Conservation (phyloP, 1,140 invertebrate species). For the Drosophila biarmipes region DNA sequence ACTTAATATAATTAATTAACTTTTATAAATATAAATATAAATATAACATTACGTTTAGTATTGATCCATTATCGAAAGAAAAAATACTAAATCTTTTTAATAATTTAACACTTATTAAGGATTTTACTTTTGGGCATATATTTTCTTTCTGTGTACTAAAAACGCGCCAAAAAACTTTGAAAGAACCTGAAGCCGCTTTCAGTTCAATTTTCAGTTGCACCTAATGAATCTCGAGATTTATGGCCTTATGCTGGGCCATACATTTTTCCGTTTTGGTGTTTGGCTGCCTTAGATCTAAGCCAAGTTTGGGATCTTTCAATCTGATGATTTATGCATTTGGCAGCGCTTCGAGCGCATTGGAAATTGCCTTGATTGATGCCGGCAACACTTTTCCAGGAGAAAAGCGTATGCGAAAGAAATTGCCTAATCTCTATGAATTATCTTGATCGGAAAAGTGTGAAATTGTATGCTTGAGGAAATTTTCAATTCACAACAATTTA, state of each 20-base stretch:
- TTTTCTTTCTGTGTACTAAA: constrained; percentile 19
- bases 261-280: constrained; percentile 36
- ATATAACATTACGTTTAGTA: no score
- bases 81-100: no score
- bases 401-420: constrained; percentile 20
- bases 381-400: constrained; percentile 26
- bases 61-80: no score
- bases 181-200: constrained; percentile 44
- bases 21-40: no score
- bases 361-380: constrained; percentile 72
- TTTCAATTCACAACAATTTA: background rate
- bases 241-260: constrained; percentile 42
- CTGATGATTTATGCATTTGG: constrained; percentile 65
- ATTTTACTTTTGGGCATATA: no score
- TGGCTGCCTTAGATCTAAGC: constrained; percentile 60
- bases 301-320: constrained; percentile 54
- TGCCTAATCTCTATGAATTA: constrained; percentile 1
- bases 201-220: constrained; percentile 69
- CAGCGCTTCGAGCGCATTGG: constrained; percentile 57
- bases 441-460: constrained; percentile 40
- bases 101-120: no score
- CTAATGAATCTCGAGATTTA: constrained; percentile 73
- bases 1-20: no score
- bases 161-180: constrained; percentile 63
- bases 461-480: background rate